Evolutionary conservation across 2,797 vertebrate genomes (phyloP).

Genomic region (Anisognathus igniventris): DNA sequence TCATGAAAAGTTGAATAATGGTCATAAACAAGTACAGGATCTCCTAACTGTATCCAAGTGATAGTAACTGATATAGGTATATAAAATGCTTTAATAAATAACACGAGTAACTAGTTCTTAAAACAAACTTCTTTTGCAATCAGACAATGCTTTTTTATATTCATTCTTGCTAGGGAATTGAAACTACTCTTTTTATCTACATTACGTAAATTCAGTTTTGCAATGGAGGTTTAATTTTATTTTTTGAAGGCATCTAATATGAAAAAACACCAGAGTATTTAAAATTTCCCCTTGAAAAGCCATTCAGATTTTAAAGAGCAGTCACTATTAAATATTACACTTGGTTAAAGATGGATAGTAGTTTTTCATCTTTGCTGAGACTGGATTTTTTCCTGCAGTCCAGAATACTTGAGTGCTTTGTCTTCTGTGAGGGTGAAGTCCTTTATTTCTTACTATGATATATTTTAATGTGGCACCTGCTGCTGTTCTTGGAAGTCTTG

Average conservation of each 20-base stretch:
- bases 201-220: neutral
- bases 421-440: neutral
- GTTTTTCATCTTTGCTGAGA: neutral
- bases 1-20: neutral
- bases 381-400: neutral
- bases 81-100: neutral
- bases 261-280: neutral
- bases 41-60: neutral
- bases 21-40: neutral
- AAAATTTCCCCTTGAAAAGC: neutral
- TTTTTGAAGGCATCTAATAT: neutral
- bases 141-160: neutral
- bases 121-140: neutral
- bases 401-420: neutral
- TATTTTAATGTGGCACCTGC: neutral
- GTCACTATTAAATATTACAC: neutral
- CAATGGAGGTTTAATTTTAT: neutral
- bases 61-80: neutral
- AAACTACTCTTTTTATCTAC: neutral
- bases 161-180: neutral
- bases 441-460: neutral
- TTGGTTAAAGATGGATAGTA: neutral
- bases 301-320: neutral
- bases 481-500: neutral
- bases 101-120: neutral